Conservation (phyloP, 1,140 invertebrate genomes). For the Cherax quadricarinatus region DNA sequence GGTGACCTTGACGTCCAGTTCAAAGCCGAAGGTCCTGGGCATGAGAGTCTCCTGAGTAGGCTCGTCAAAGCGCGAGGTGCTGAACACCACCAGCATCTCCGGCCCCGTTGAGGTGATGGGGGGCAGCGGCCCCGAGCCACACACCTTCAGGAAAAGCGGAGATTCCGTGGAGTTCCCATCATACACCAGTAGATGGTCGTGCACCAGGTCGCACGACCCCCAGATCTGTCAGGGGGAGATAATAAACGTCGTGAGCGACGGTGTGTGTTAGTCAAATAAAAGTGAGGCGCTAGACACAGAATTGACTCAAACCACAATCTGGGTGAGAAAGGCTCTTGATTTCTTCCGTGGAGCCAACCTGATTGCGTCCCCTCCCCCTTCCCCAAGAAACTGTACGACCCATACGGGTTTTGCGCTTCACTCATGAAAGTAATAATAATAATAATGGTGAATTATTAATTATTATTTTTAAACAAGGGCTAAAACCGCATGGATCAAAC, state of each 20-base stretch:
- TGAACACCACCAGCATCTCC: conserved; percentile 91
- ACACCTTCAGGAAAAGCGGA: conserved; percentile 92
- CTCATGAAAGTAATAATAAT: too few species aligned
- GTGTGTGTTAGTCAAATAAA: too few species aligned
- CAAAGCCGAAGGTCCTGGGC: conserved; percentile 89
- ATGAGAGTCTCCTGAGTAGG: conserved; percentile 79
- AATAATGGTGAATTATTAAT: neutral
- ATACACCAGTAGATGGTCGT: conserved; percentile 93
- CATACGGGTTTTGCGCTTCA: too few species aligned
- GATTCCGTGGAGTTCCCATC: conserved; percentile 93
- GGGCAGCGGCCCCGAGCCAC: conserved; percentile 89
- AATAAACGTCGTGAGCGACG: neutral
- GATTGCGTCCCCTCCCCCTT: too few species aligned
- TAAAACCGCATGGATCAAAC: too few species aligned
- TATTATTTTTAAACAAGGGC: too few species aligned
- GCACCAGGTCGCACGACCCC: conserved; percentile 90
- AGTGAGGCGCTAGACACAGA: too few species aligned
- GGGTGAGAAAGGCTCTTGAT: too few species aligned
- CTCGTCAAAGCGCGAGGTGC: conserved; percentile 92
- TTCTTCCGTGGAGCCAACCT: too few species aligned
- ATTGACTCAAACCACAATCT: too few species aligned
- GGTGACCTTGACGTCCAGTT: conserved; percentile 88
- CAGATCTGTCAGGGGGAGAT: conserved; percentile 80
- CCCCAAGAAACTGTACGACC: too few species aligned
- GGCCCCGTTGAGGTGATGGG: conserved; percentile 90